Percentiles rank a stretch among this genome's conserved stretches.
Evolutionary conservation across 2,888 invertebrate genomes (phyloP).

Genomic region (Alitta virens): DNA sequence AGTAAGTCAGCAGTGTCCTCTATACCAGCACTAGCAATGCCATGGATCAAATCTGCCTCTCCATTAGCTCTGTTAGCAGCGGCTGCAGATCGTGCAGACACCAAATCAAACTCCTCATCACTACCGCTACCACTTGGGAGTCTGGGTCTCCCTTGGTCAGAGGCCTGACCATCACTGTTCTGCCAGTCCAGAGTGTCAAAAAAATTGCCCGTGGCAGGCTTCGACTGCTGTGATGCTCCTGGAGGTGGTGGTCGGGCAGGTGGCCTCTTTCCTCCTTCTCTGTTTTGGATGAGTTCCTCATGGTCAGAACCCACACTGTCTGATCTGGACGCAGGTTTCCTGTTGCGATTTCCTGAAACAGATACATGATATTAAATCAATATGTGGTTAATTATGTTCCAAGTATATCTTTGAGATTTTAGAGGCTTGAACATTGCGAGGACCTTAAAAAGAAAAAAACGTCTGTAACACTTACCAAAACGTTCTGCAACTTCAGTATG

Average conservation of each 20-base stretch:
- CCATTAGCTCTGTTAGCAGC: conserved; percentile 11
- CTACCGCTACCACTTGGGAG: not conserved
- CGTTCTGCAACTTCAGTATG: conserved; percentile 40
- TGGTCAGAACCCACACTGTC: not conserved
- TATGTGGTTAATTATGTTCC: too few species aligned
- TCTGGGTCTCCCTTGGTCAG: not conserved
- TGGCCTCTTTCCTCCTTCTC: not conserved
- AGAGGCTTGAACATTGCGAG: too few species aligned
- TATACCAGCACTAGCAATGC: too few species aligned
- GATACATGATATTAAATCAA: too few species aligned
- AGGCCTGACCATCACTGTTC: conserved; percentile 27
- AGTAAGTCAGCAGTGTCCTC: too few species aligned
- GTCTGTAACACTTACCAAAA: conserved; percentile 43
- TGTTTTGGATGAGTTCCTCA: not conserved
- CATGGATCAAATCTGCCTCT: conserved; percentile 41
- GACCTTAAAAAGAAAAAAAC: too few species aligned
- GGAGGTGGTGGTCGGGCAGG: conserved; percentile 13
- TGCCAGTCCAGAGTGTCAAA: conserved; percentile 42
- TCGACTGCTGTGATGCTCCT: not conserved
- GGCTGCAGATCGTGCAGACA: not conserved
- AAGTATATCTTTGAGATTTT: too few species aligned
- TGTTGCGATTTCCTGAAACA: too few species aligned
- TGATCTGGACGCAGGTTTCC: too few species aligned
- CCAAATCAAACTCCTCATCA: not conserved
- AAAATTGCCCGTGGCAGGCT: conserved; percentile 24